phyloP scores from a whole-genome alignment of 2,888 invertebrate species.

The Drosophila kokeensis region DNA sequence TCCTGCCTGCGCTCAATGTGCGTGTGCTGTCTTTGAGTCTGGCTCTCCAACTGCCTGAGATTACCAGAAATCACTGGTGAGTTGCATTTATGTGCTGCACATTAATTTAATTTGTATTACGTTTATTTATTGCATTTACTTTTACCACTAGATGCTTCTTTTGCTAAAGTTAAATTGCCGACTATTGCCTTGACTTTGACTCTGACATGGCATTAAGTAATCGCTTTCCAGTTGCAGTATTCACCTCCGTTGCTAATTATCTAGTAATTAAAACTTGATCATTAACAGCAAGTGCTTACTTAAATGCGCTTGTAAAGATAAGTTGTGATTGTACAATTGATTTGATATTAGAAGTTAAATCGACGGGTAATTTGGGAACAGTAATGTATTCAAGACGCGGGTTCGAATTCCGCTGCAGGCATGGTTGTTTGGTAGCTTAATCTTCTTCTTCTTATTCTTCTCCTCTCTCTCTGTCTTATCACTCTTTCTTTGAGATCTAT shows the following conservation, averaged over 20 bases:
- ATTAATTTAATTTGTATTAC: slow-evolving; percentile 76
- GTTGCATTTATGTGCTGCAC: slow-evolving; percentile 75
- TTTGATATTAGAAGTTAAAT: neutral
- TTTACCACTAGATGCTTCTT: slow-evolving; percentile 29
- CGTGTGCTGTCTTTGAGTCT: slow-evolving; percentile 22
- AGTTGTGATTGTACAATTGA: slow-evolving; percentile 42
- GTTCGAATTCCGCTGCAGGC: no score
- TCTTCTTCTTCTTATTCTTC: no score
- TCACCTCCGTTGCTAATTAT: slow-evolving; percentile 63
- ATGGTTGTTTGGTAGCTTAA: no score
- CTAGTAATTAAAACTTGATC: slow-evolving; percentile 69
- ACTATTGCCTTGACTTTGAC: slow-evolving; percentile 33
- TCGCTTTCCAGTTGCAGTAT: slow-evolving; percentile 41
- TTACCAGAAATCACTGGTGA: slow-evolving; percentile 56
- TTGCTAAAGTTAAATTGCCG: slow-evolving; percentile 56
- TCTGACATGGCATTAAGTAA: slow-evolving; percentile 31
- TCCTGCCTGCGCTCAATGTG: slow-evolving; percentile 33
- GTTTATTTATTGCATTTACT: slow-evolving; percentile 57
- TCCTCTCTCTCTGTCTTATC: no score
- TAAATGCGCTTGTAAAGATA: slow-evolving; percentile 22
- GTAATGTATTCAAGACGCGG: neutral
- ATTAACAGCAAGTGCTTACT: slow-evolving; percentile 49
- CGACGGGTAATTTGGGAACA: neutral
- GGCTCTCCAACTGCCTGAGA: slow-evolving; percentile 49
- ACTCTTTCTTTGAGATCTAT: no score